These are phyloP conservation scores for Pogonocherus hispidulus DNA, from an alignment of 2,888 invertebrate species.

Conservation along the genomic window DNA sequence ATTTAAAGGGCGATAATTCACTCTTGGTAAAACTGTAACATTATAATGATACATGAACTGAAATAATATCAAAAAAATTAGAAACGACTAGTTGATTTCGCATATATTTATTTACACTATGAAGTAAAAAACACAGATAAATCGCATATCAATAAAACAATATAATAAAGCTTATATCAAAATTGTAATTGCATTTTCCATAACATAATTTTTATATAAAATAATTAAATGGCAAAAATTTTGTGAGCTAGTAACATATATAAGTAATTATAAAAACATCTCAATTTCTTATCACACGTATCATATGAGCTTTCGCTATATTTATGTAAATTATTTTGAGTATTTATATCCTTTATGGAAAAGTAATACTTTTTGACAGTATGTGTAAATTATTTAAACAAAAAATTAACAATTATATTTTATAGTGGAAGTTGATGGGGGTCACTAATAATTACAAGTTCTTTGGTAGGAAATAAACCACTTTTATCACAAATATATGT, in stretches of 20 bases:
- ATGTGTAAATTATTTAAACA: neutral
- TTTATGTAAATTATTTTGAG: neutral
- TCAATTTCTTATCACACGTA: neutral
- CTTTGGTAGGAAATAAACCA: neutral
- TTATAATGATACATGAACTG: no score
- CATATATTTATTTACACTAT: neutral
- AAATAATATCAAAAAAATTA: neutral
- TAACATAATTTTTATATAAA: neutral
- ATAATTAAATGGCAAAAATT: neutral
- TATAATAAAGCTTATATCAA: neutral
- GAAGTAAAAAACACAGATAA: neutral
- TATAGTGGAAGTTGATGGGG: neutral
- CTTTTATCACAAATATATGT: neutral
- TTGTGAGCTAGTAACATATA: neutral
- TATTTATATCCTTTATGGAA: neutral
- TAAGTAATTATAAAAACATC: neutral
- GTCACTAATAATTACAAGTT: neutral
- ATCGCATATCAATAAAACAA: neutral
- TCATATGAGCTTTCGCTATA: neutral
- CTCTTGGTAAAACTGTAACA: no score
- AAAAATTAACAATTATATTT: neutral
- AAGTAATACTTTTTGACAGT: neutral
- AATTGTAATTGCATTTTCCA: neutral
- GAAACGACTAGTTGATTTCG: neutral
- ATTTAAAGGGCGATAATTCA: no score